A percentile compares a stretch with the other conserved stretches of the same genome.
These are phyloP conservation scores for Hypselothyrea guttata DNA, from an alignment of 2,888 invertebrate species.

Conservation along the genomic window DNA sequence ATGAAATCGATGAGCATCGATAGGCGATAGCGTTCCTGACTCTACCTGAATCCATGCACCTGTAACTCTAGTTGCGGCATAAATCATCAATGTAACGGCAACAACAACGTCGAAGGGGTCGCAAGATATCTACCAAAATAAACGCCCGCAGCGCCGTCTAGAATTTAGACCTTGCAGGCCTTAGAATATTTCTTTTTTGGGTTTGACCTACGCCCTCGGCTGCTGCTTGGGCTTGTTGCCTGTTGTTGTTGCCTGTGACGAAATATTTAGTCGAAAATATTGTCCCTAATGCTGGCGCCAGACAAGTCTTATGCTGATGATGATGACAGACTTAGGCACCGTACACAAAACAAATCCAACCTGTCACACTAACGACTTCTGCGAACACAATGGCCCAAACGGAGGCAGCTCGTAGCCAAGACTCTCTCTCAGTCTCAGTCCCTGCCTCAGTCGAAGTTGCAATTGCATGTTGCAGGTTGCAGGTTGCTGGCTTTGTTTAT, in stretches of 20 bases:
- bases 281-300: constrained; percentile 82
- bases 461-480: constrained; percentile 24
- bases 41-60: constrained; percentile 61
- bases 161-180: constrained; percentile 44
- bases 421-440: constrained; percentile 10
- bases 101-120: constrained; percentile 28
- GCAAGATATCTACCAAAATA: constrained; percentile 61
- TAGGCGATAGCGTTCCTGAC: constrained; percentile 39
- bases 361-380: constrained; percentile 82
- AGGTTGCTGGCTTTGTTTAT: constrained; percentile 57
- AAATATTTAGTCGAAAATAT: constrained; percentile 79
- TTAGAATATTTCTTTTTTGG: constrained; percentile 5
- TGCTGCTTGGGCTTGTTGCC: constrained; percentile 9
- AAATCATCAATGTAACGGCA: constrained; percentile 67
- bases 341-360: constrained; percentile 79
- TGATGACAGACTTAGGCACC: constrained; percentile 79
- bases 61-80: constrained; percentile 59
- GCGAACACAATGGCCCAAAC: constrained; percentile 71
- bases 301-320: constrained; percentile 79
- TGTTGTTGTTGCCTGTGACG: constrained; percentile 68
- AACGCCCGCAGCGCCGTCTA: constrained; percentile 73
- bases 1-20: constrained; percentile 37
- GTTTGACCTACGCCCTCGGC: constrained; percentile 51
- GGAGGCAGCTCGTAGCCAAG: no score
- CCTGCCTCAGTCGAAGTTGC: constrained; percentile 16